Percentiles rank a stretch among this genome's conserved stretches.
These are phyloP conservation scores for Callocephalon fimbriatum DNA, from an alignment of 2,113 vertebrate species.

Conservation along the genomic window DNA sequence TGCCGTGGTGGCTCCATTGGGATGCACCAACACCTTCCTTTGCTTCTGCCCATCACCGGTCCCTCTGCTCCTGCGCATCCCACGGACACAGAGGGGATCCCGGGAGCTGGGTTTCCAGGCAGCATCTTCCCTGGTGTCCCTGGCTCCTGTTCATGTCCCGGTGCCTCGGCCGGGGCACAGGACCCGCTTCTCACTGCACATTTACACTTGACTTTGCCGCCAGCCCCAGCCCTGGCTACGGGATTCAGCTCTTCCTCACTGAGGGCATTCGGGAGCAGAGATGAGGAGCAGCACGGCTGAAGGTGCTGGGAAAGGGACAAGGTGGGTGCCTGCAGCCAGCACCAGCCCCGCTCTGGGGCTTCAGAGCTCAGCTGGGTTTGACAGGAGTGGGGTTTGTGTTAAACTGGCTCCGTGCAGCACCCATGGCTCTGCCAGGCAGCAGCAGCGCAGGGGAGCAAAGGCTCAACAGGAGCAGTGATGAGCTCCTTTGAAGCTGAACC, in stretches of 20 bases:
- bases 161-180: not conserved
- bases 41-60: rapidly evolving
- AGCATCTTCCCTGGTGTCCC: not conserved
- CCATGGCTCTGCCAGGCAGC: not conserved
- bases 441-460: not conserved
- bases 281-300: not conserved
- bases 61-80: not conserved
- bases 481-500: not conserved
- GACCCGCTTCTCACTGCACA: not conserved
- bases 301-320: not conserved
- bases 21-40: not conserved
- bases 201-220: not conserved
- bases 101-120: not conserved
- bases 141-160: rapidly evolving
- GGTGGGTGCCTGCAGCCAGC: not conserved
- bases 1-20: rapidly evolving
- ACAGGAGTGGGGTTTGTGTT: not conserved
- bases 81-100: not conserved
- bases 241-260: not conserved
- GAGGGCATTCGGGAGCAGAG: not conserved
- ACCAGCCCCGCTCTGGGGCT: not conserved
- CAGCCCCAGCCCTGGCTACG: not conserved
- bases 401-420: not conserved
- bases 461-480: not conserved
- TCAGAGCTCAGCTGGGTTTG: not conserved